Percentiles rank a stretch among this genome's conserved stretches.
These are phyloP conservation scores for Nowickia ferox DNA, from an alignment of 2,888 invertebrate species.

Conservation along the genomic window DNA sequence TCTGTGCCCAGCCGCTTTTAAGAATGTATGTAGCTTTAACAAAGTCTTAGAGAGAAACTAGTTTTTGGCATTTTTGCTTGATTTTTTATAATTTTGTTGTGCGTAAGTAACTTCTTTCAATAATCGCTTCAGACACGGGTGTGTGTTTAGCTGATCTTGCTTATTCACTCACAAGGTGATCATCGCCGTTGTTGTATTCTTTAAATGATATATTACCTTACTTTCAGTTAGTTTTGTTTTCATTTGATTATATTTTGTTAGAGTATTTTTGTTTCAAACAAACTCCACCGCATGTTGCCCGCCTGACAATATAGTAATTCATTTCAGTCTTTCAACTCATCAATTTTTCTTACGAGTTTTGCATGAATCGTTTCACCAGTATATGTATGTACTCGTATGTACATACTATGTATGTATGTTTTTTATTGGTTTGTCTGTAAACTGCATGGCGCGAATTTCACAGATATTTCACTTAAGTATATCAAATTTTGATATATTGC, in stretches of 20 bases:
- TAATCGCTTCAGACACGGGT: conserved; percentile 1
- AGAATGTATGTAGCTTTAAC: conserved; percentile 48
- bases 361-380: conserved; percentile 2
- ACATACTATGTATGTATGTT: no score
- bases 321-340: conserved; percentile 67
- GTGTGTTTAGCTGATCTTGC: conserved; percentile 36
- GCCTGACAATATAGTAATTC: conserved; percentile 57
- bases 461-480: conserved; percentile 30
- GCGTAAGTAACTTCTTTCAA: conserved; percentile 1
- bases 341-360: conserved; percentile 58
- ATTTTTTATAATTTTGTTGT: conserved; percentile 9
- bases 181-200: conserved; percentile 44
- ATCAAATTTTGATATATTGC: conserved; percentile 70
- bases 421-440: not conserved
- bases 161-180: conserved; percentile 35
- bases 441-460: conserved; percentile 4
- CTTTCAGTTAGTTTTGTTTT: conserved; percentile 34
- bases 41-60: conserved; percentile 36
- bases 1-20: conserved; percentile 32
- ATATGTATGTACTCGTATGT: no score
- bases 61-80: conserved; percentile 23
- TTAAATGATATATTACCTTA: conserved; percentile 62
- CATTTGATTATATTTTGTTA: not conserved
- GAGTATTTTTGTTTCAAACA: conserved; percentile 19
- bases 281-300: conserved; percentile 58